Evolutionary conservation across 2,113 vertebrate genomes (phyloP).

Genomic region (Phodopus roborovskii): DNA sequence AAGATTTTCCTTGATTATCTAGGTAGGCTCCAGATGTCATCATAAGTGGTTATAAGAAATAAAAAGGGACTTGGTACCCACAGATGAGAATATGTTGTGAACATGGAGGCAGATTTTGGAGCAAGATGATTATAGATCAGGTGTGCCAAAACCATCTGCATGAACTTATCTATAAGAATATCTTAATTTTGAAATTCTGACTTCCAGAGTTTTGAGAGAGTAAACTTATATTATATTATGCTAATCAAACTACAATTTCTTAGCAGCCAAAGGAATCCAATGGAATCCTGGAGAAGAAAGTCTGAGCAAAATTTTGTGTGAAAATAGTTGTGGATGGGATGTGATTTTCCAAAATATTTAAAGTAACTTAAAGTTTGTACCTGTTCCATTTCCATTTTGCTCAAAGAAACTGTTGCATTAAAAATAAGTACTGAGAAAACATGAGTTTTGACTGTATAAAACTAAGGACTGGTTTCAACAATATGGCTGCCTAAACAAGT

Average conservation of each 20-base stretch:
- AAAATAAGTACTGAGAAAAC: neutral
- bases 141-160: neutral
- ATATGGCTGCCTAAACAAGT: neutral
- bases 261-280: neutral
- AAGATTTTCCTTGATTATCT: neutral
- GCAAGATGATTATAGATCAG: neutral
- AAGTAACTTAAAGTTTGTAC: neutral
- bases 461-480: neutral
- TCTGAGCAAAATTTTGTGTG: neutral
- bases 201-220: neutral
- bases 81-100: neutral
- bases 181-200: neutral
- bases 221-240: neutral
- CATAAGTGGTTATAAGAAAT: neutral
- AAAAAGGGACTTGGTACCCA: neutral
- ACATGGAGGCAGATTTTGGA: neutral
- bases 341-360: neutral
- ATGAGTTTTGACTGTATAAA: neutral
- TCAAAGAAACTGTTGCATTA: neutral
- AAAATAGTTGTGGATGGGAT: neutral
- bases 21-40: neutral
- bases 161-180: neutral
- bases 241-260: neutral
- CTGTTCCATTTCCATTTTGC: neutral
- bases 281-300: neutral